These are phyloP conservation scores for Drosophila heteroneura DNA, from an alignment of 2,888 invertebrate species.

Conservation along the genomic window DNA sequence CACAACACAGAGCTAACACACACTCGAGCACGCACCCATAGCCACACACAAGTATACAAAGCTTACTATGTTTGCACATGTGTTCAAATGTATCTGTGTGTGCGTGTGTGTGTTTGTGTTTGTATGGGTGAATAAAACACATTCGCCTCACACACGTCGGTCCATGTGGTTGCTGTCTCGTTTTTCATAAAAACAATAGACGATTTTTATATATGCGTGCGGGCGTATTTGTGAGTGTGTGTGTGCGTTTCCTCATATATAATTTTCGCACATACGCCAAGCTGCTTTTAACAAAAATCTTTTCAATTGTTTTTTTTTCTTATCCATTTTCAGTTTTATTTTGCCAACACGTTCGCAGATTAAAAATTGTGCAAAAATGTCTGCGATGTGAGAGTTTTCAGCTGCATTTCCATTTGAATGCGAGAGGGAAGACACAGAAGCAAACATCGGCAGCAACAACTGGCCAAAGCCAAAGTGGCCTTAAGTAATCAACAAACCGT, in stretches of 20 bases:
- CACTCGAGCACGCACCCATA: slow-evolving; percentile 61
- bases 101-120: not conserved
- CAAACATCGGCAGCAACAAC: not conserved
- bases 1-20: slow-evolving; percentile 13
- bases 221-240: slow-evolving; percentile 15
- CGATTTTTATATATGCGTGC: slow-evolving; percentile 35
- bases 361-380: slow-evolving; percentile 44
- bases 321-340: slow-evolving; percentile 31
- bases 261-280: slow-evolving; percentile 70
- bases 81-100: not conserved
- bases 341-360: slow-evolving; percentile 39
- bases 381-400: slow-evolving; percentile 14
- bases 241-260: slow-evolving; percentile 43
- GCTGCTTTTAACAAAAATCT: slow-evolving; percentile 62
- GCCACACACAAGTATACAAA: slow-evolving; percentile 37
- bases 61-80: slow-evolving; percentile 24
- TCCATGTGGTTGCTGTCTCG: slow-evolving; percentile 57
- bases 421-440: not conserved
- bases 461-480: slow-evolving; percentile 28
- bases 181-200: slow-evolving; percentile 55
- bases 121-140: slow-evolving; percentile 30
- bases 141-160: slow-evolving; percentile 49
- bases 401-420: slow-evolving; percentile 19
- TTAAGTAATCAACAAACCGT: slow-evolving; percentile 29
- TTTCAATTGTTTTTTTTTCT: slow-evolving; percentile 29